Conservation (phyloP, 2,888 invertebrate genomes). For the Apocheima hispidaria region DNA sequence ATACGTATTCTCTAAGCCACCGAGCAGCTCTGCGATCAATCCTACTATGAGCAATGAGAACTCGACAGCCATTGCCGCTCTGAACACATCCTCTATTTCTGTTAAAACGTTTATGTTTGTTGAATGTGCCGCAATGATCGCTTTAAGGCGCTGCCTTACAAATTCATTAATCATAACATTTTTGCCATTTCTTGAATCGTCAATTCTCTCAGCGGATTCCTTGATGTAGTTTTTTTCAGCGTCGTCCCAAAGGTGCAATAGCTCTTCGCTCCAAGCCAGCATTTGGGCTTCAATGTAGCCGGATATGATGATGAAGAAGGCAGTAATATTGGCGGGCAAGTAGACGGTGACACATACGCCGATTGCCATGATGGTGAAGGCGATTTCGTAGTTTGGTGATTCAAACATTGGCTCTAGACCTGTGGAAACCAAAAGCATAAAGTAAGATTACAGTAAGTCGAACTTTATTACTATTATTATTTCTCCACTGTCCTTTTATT, state of each 20-base stretch:
- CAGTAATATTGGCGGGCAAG: constrained; percentile 55
- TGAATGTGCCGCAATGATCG: constrained; percentile 56
- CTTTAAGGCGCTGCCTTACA: constrained; percentile 50
- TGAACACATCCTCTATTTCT: constrained; percentile 56
- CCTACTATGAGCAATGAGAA: constrained; percentile 57
- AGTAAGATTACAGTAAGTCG: not conserved
- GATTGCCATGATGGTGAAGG: constrained; percentile 41
- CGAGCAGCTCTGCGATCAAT: constrained; percentile 64
- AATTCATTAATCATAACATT: constrained; percentile 50
- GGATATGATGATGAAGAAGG: constrained; percentile 56
- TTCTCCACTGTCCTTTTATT: too few relatives aligned
- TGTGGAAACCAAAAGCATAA: too few relatives aligned
- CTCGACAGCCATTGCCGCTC: constrained; percentile 60
- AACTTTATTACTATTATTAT: too few relatives aligned
- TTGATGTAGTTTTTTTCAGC: constrained; percentile 41
- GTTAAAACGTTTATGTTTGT: constrained; percentile 51
- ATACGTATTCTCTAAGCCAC: constrained; percentile 65
- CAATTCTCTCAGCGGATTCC: not conserved
- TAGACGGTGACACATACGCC: constrained; percentile 53
- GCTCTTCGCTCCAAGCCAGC: constrained; percentile 60
- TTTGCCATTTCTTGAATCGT: constrained; percentile 34
- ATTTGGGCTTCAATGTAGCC: constrained; percentile 69
- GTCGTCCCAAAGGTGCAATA: constrained; percentile 58
- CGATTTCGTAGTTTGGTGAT: constrained; percentile 66
- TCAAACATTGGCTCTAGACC: constrained; percentile 66